These are phyloP conservation scores for Drosophila kambysellisi DNA, from an alignment of 2,888 invertebrate species.

Conservation along the genomic window DNA sequence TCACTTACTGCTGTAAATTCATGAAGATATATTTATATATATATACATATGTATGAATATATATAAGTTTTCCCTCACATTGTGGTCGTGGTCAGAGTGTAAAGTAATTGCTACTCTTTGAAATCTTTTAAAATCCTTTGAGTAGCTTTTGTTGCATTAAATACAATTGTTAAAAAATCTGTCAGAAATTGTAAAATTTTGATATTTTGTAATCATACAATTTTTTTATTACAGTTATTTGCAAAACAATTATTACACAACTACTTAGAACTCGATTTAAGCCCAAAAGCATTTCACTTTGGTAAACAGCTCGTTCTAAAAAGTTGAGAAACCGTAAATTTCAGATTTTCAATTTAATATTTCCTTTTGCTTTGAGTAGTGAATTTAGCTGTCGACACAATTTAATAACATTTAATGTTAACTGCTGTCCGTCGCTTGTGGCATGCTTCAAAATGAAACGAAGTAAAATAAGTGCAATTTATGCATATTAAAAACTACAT, in stretches of 20 bases:
- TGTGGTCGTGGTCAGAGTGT: constrained; percentile 20
- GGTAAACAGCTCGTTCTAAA: not conserved
- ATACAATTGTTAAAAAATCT: not conserved
- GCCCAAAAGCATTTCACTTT: not conserved
- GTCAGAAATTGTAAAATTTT: too few relatives aligned
- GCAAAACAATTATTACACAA: not conserved
- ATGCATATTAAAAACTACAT: constrained; percentile 72
- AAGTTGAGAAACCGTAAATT: not conserved
- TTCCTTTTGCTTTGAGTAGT: not conserved
- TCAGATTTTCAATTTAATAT: not conserved
- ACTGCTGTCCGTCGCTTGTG: constrained; percentile 14
- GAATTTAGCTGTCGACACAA: not conserved
- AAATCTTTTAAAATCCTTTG: constrained; percentile 7
- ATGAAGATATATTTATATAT: constrained; percentile 36
- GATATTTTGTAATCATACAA: not conserved
- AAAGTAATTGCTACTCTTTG: constrained; percentile 10
- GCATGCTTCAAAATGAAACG: constrained; percentile 38
- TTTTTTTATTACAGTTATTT: not conserved
- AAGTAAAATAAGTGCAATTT: constrained; percentile 66
- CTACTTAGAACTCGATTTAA: not conserved
- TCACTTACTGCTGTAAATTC: constrained; percentile 47
- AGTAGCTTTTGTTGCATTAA: not conserved
- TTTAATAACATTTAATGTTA: not conserved
- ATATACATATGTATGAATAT: constrained; percentile 1
- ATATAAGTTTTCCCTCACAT: constrained; percentile 10